A percentile compares a stretch with the other conserved stretches of the same genome.
Conservation (phyloP, 2,888 invertebrate species). For the Druceiella hillmani region DNA sequence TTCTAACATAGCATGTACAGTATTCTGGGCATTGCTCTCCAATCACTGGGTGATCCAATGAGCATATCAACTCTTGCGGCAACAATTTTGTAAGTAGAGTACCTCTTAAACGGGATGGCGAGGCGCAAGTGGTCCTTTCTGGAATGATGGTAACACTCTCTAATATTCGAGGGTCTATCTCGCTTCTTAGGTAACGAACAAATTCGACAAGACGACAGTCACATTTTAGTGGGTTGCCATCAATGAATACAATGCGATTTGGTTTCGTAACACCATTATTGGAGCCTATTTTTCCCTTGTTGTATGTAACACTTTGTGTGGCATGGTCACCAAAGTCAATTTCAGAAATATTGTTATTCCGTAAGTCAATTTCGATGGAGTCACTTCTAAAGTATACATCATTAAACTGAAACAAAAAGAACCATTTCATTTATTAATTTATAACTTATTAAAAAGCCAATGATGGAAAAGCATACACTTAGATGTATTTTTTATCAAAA, state of each 20-base stretch:
- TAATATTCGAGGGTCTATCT: slow-evolving; percentile 32
- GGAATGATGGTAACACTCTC: slow-evolving; percentile 35
- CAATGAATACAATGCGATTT: slow-evolving; percentile 35
- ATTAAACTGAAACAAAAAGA: slow-evolving; percentile 31
- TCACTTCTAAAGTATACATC: slow-evolving; percentile 35
- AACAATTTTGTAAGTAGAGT: slow-evolving; percentile 31
- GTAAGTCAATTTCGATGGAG: slow-evolving; percentile 43
- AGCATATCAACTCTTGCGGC: slow-evolving; percentile 44
- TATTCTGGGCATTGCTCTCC: slow-evolving; percentile 38
- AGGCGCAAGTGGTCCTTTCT: slow-evolving; percentile 40
- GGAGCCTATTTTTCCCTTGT: slow-evolving; percentile 15
- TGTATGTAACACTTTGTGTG: slow-evolving; percentile 25
- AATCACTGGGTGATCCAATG: slow-evolving; percentile 29
- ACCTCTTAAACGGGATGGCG: slow-evolving; percentile 30
- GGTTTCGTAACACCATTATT: slow-evolving; percentile 8
- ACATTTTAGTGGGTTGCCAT: slow-evolving; percentile 57
- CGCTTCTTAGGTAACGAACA: slow-evolving; percentile 44
- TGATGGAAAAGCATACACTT: too few relatives aligned
- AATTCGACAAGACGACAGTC: slow-evolving; percentile 54
- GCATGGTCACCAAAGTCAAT: slow-evolving; percentile 35
- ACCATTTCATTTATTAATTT: too few relatives aligned
- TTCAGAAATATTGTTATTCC: slow-evolving; percentile 47
- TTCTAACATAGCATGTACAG: slow-evolving; percentile 49
- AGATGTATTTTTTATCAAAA: too few relatives aligned
- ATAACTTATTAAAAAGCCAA: too few relatives aligned